A percentile compares a stretch with the other conserved stretches of the same genome.
These are phyloP conservation scores for Lydus trimaculatus DNA, from an alignment of 2,888 invertebrate genomes.

Conservation along the genomic window DNA sequence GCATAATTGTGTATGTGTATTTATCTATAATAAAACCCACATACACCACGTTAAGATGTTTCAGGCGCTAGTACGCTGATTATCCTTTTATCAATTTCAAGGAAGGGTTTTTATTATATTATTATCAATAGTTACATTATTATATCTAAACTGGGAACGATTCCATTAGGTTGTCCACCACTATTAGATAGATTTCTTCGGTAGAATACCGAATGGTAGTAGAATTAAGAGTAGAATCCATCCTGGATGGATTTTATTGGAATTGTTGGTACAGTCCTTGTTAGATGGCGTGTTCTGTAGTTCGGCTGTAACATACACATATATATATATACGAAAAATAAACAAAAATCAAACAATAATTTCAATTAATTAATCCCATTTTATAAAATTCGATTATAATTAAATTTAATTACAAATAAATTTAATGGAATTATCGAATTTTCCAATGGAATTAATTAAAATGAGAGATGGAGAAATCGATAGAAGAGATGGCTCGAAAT, in stretches of 20 bases:
- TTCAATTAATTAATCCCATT: neutral
- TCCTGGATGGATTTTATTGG: conserved; percentile 17
- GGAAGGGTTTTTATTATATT: neutral
- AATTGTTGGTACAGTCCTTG: conserved; percentile 51
- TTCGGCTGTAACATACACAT: conserved; percentile 48
- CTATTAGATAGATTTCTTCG: neutral
- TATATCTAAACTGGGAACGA: neutral
- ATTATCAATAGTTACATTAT: neutral
- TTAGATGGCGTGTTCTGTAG: conserved; percentile 52
- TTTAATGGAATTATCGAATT: neutral
- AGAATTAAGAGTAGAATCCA: conserved; percentile 10
- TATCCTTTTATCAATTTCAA: conserved; percentile 31
- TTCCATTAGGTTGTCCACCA: neutral
- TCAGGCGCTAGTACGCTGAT: conserved; percentile 26
- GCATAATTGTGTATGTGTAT: conserved; percentile 18
- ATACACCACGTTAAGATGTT: no score
- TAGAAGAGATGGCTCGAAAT: conserved; percentile 4
- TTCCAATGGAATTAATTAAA: neutral
- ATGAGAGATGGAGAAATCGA: neutral
- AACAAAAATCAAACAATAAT: neutral
- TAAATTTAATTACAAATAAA: neutral
- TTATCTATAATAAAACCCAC: neutral
- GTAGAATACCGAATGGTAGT: neutral
- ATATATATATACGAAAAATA: neutral
- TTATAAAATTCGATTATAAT: neutral